phyloP scores from a whole-genome alignment of 2,888 invertebrate species.

The Volucella bombylans region DNA sequence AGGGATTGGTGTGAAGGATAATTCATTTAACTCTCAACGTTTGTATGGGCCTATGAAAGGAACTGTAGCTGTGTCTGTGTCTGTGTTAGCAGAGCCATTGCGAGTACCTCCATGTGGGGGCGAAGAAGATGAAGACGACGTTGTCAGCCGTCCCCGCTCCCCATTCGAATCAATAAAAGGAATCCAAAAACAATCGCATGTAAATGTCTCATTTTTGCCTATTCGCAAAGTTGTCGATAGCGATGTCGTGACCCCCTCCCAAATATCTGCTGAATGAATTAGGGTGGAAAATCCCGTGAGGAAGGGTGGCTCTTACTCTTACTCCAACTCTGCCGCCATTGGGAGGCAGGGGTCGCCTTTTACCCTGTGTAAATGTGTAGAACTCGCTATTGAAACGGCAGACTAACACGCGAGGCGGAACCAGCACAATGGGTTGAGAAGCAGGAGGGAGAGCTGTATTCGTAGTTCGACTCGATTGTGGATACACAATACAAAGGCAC shows the following conservation, averaged over 20 bases:
- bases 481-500: conserved; percentile 5
- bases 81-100: not conserved
- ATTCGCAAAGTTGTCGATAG: conserved; percentile 7
- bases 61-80: not conserved
- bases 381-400: conserved; percentile 42
- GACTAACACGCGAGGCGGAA: conserved; percentile 51
- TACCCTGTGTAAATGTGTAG: conserved; percentile 14
- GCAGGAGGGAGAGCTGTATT: not conserved
- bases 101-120: conserved; percentile 16
- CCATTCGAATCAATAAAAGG: conserved; percentile 65
- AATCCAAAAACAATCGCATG: conserved; percentile 68
- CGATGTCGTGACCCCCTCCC: not conserved
- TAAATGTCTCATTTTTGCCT: conserved; percentile 50
- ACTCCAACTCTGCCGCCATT: not conserved
- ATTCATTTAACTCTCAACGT: conserved; percentile 44
- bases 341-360: conserved; percentile 25
- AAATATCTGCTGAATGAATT: conserved; percentile 33
- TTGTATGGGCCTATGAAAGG: too few species aligned
- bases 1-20: conserved; percentile 65
- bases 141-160: conserved; percentile 49
- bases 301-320: conserved; percentile 27
- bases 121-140: not conserved
- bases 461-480: not conserved
- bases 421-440: conserved; percentile 3
- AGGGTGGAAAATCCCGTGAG: conserved; percentile 44